These are phyloP conservation scores for Drosophila sp. DNA, from an alignment of 1,140 invertebrate genomes.

Conservation along the genomic window DNA sequence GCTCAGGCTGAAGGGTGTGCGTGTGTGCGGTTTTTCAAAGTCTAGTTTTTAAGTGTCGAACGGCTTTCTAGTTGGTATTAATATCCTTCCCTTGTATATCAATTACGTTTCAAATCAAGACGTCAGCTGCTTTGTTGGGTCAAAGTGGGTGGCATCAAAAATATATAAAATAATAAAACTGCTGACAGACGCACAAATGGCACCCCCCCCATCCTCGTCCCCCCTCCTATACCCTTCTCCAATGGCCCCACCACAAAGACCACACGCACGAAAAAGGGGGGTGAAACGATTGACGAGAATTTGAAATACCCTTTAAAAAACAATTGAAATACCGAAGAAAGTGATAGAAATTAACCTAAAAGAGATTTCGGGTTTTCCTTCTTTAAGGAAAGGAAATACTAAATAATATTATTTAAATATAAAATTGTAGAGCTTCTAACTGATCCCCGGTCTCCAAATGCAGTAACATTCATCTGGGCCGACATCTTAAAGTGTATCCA, in stretches of 20 bases:
- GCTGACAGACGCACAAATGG: constrained; percentile 53
- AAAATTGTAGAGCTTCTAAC: no score
- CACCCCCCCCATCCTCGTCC: neutral
- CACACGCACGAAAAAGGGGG: constrained; percentile 6
- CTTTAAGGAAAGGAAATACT: no score
- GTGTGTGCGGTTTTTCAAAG: constrained; percentile 1
- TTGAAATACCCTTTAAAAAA: neutral
- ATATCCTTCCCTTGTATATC: constrained; percentile 30
- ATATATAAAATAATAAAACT: constrained; percentile 51
- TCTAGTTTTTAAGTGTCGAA: constrained; percentile 9
- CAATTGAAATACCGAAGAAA: neutral
- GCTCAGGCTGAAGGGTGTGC: neutral
- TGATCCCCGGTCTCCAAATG: neutral
- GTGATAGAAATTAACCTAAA: no score
- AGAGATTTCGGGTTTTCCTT: no score
- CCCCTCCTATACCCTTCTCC: neutral
- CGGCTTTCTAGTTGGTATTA: constrained; percentile 29
- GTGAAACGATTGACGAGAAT: neutral
- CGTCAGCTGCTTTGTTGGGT: constrained; percentile 29
- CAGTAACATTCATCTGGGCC: neutral
- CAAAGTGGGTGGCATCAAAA: constrained; percentile 28
- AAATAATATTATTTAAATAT: no score
- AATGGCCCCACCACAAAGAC: neutral
- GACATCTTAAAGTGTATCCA: neutral
- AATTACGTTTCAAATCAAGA: constrained; percentile 37